Evolutionary conservation across 2,888 invertebrate species (phyloP).

Genomic region (Hypomecis punctinalis): DNA sequence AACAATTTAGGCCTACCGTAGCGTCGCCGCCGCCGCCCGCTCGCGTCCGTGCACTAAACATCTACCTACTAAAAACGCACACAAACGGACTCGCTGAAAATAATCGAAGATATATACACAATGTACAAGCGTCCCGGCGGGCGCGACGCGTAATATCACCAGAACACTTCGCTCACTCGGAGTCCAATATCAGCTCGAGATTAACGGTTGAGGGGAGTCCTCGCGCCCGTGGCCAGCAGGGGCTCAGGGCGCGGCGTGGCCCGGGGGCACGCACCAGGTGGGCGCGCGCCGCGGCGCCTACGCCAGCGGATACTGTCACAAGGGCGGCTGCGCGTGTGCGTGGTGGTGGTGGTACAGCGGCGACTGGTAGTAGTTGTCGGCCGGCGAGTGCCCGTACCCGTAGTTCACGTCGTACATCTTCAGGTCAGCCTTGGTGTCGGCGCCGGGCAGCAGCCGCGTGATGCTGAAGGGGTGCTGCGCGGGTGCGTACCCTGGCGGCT

Average conservation of each 20-base stretch:
- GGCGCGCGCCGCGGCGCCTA: constrained; percentile 84
- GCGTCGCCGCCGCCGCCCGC: constrained; percentile 61
- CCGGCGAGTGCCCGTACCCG: constrained; percentile 83
- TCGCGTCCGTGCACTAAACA: constrained; percentile 65
- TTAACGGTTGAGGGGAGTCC: constrained; percentile 45
- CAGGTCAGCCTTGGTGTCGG: constrained; percentile 94
- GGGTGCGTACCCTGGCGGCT: constrained; percentile 91
- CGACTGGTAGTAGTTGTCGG: constrained; percentile 94
- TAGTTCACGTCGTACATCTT: constrained; percentile 95
- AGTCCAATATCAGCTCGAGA: constrained; percentile 78
- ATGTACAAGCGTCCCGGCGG: constrained; percentile 61
- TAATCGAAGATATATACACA: constrained; percentile 76
- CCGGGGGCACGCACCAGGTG: constrained; percentile 60
- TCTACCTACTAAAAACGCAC: constrained; percentile 74
- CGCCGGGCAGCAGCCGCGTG: constrained; percentile 94
- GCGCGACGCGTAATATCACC: constrained; percentile 67
- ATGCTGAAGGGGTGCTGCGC: constrained; percentile 97
- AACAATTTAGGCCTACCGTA: constrained; percentile 72
- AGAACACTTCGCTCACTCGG: constrained; percentile 81
- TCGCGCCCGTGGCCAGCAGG: constrained; percentile 24
- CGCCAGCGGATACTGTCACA: constrained; percentile 97
- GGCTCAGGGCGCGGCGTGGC: constrained; percentile 58
- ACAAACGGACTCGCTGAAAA: constrained; percentile 65
- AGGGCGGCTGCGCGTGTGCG: constrained; percentile 91
- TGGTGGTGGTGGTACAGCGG: constrained; percentile 89